Evolutionary conservation across 2,113 vertebrate species (phyloP).

Genomic region (Dipodomys ordii): DNA sequence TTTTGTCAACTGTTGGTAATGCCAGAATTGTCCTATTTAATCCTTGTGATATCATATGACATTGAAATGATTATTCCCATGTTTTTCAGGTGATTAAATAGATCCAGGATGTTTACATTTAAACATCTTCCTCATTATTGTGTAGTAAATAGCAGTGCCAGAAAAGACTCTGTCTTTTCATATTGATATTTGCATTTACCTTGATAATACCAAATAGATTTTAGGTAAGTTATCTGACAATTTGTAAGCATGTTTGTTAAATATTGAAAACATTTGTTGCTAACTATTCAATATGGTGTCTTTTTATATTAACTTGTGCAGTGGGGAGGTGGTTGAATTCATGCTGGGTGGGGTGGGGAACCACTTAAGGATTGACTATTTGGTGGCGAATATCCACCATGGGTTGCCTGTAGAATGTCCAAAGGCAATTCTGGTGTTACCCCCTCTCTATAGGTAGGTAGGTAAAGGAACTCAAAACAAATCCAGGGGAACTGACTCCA

Average conservation of each 20-base stretch:
- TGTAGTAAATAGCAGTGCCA: slow-evolving; percentile 12
- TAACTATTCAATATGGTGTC: neutral
- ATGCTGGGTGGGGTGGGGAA: neutral
- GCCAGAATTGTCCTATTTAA: slow-evolving; percentile 32
- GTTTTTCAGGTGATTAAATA: slow-evolving; percentile 23
- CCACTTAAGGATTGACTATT: slow-evolving; percentile 15
- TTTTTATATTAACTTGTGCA: neutral
- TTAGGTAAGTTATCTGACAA: slow-evolving; percentile 37
- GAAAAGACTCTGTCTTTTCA: neutral
- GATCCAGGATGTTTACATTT: neutral
- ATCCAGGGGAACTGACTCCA: slow-evolving; percentile 14
- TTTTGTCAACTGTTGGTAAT: neutral
- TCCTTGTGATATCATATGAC: slow-evolving; percentile 32
- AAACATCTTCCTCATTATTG: neutral
- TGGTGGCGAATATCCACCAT: neutral
- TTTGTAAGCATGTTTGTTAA: slow-evolving; percentile 51
- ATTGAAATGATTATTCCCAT: slow-evolving; percentile 30
- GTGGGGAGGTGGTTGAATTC: neutral
- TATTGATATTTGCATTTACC: slow-evolving; percentile 19
- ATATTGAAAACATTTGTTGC: neutral
- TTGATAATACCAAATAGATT: slow-evolving; percentile 24
- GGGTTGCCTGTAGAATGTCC: neutral
- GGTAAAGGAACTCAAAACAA: slow-evolving; percentile 48
- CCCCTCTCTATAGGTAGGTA: neutral
- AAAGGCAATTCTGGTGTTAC: slow-evolving; percentile 31